These are phyloP conservation scores for Lagopus leucura DNA, from an alignment of 2,113 vertebrate species.

Conservation along the genomic window DNA sequence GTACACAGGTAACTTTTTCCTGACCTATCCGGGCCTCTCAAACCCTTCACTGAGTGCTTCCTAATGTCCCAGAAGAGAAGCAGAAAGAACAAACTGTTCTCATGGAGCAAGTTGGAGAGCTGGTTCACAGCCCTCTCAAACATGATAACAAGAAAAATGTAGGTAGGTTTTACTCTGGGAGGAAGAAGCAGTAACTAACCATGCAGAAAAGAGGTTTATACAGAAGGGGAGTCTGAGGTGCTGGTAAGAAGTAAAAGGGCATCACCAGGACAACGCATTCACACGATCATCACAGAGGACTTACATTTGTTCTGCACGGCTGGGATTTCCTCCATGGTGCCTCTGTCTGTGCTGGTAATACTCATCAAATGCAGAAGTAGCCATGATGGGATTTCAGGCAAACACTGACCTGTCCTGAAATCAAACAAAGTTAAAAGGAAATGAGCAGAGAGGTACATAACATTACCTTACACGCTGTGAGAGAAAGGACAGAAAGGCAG, in stretches of 20 bases:
- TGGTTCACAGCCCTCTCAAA: neutral
- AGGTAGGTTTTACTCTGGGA: conserved; percentile 34
- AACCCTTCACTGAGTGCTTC: neutral
- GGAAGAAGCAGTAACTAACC: conserved; percentile 13
- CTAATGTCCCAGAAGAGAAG: neutral
- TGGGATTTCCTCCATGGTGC: neutral
- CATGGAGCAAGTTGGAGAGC: neutral
- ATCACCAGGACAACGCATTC: neutral
- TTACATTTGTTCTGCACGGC: neutral
- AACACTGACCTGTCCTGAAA: neutral
- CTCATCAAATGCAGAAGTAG: neutral
- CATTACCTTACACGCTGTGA: neutral
- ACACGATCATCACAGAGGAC: neutral
- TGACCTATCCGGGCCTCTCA: neutral
- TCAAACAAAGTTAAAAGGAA: neutral
- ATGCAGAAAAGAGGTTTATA: neutral
- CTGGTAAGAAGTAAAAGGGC: neutral
- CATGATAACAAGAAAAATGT: neutral
- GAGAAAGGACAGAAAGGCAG: neutral
- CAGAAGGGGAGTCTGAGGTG: neutral
- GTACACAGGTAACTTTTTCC: neutral
- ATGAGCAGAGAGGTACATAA: neutral
- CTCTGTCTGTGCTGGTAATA: neutral
- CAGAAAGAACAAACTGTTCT: neutral
- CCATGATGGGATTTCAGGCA: neutral